Evolutionary conservation across 2,113 vertebrate genomes (phyloP).

Genomic region (Pterocles burchelli): DNA sequence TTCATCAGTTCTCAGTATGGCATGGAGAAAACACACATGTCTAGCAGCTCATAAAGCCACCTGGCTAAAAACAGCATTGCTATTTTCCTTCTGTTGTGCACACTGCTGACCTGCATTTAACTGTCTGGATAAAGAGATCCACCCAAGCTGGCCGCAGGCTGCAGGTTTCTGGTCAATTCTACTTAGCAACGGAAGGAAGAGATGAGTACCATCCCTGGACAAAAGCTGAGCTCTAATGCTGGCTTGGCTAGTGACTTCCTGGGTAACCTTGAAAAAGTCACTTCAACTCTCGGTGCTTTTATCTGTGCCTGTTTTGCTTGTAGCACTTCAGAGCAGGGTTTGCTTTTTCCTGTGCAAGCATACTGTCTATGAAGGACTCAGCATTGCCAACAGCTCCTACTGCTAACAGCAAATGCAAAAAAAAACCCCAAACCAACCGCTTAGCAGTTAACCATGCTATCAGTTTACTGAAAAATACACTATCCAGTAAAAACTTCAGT

Average conservation of each 20-base stretch:
- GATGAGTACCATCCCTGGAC: neutral
- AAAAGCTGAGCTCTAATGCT: neutral
- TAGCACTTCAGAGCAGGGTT: neutral
- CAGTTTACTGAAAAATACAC: neutral
- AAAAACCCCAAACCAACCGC: neutral
- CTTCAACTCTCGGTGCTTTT: neutral
- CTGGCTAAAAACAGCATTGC: rapidly evolving
- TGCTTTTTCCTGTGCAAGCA: neutral
- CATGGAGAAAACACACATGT: neutral
- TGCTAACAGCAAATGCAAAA: neutral
- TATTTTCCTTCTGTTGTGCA: neutral
- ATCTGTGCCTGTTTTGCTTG: neutral
- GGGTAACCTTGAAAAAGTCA: neutral
- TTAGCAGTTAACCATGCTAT: neutral
- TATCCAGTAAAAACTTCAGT: neutral
- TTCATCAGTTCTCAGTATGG: neutral
- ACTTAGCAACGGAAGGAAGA: neutral
- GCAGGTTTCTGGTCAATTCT: neutral
- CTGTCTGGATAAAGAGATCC: neutral
- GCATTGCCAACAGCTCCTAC: neutral
- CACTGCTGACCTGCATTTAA: neutral
- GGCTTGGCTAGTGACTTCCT: neutral
- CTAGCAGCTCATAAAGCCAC: neutral
- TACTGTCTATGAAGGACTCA: neutral
- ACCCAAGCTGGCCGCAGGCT: neutral